These are phyloP conservation scores for Tachystola acroxantha DNA, from an alignment of 2,888 invertebrate species.

Conservation along the genomic window DNA sequence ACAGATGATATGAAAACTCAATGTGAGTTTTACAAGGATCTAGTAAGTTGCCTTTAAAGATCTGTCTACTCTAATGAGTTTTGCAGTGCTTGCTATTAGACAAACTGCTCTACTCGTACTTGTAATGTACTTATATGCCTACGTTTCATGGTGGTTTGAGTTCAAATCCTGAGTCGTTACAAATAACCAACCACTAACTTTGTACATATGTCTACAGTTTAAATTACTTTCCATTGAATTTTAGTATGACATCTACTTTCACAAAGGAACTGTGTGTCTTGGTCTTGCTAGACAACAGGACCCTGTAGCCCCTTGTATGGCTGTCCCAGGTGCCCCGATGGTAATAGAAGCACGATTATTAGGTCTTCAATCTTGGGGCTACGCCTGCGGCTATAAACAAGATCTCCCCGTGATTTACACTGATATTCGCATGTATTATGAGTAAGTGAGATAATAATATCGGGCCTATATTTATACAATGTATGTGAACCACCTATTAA, in stretches of 20 bases:
- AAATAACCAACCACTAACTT: too few species aligned
- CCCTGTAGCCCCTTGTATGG: slow-evolving; percentile 40
- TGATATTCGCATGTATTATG: slow-evolving; percentile 25
- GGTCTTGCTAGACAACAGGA: slow-evolving; percentile 39
- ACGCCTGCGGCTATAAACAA: slow-evolving; percentile 51
- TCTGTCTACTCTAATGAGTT: background rate
- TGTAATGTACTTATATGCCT: too few species aligned
- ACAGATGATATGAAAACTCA: too few species aligned
- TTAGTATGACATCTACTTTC: background rate
- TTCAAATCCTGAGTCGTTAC: too few species aligned
- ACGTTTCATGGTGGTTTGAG: too few species aligned
- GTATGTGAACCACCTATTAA: too few species aligned
- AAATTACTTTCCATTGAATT: too few species aligned
- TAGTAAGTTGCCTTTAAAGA: slow-evolving; percentile 31
- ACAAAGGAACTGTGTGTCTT: slow-evolving; percentile 43
- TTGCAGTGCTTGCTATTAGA: background rate
- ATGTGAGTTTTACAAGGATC: slow-evolving; percentile 38
- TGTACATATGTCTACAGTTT: too few species aligned
- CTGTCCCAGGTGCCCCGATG: slow-evolving; percentile 57
- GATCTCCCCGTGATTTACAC: slow-evolving; percentile 59
- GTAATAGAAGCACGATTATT: slow-evolving; percentile 35
- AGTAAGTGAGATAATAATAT: slow-evolving; percentile 41
- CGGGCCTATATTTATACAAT: too few species aligned
- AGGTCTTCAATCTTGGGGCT: slow-evolving; percentile 61
- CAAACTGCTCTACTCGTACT: too few species aligned